Percentiles rank a stretch among this genome's conserved stretches.
Conservation (phyloP, 2,113 vertebrate genomes). For the Ciconia maguari region DNA sequence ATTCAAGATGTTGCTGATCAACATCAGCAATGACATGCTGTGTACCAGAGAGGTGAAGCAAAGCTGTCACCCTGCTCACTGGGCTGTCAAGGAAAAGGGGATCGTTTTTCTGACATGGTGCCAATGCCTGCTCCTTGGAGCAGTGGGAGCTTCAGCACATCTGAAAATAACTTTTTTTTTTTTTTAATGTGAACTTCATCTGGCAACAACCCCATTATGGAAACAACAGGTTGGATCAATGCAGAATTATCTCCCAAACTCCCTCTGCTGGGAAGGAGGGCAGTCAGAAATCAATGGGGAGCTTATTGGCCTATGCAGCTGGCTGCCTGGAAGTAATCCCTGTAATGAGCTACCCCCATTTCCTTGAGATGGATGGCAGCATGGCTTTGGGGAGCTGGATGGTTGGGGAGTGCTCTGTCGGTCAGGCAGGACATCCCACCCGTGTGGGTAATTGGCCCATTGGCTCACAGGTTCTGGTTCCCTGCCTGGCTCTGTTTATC, state of each 20-base stretch:
- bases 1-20: not conserved
- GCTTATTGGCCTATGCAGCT: not conserved
- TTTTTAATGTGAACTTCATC: not conserved
- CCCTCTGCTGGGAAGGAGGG: not conserved
- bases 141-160: not conserved
- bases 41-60: not conserved
- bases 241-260: not conserved
- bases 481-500: not conserved
- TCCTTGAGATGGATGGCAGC: not conserved
- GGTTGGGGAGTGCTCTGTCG: accelerated
- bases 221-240: not conserved
- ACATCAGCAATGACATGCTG: not conserved
- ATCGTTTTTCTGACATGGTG: accelerated
- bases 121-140: not conserved
- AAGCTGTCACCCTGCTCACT: not conserved
- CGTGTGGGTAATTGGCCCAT: accelerated
- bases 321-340: not conserved
- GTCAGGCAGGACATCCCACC: not conserved
- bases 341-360: not conserved
- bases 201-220: not conserved
- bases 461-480: not conserved
- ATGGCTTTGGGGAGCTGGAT: not conserved
- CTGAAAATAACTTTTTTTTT: not conserved
- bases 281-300: not conserved
- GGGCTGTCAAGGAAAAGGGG: not conserved